Conservation (phyloP, 2,113 vertebrate species). For the Eupsittula cactorum region DNA sequence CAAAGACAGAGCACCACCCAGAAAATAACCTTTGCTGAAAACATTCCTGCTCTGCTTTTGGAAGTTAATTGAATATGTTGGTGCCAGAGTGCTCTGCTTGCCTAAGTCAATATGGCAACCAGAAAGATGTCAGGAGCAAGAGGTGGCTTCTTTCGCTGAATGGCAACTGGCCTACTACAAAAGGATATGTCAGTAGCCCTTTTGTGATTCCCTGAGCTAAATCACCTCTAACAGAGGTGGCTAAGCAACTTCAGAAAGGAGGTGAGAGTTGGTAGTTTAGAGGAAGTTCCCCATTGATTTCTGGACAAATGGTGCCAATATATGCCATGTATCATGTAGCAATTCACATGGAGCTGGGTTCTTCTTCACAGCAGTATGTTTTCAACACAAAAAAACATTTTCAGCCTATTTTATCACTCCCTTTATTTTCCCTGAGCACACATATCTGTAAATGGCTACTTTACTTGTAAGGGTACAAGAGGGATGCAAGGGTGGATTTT, state of each 20-base stretch:
- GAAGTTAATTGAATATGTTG: background rate
- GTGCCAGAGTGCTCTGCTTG: background rate
- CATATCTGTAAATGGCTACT: background rate
- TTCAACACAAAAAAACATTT: background rate
- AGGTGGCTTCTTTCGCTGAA: background rate
- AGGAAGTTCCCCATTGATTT: background rate
- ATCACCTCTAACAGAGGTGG: background rate
- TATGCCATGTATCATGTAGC: background rate
- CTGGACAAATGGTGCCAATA: background rate
- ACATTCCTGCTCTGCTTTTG: background rate
- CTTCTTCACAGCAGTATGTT: background rate
- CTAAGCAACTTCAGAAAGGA: background rate
- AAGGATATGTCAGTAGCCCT: background rate
- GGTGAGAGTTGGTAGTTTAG: background rate
- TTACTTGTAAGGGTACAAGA: background rate
- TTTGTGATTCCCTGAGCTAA: background rate
- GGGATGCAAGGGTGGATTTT: background rate
- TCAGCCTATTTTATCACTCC: background rate
- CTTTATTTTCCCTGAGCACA: background rate
- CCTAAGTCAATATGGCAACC: background rate
- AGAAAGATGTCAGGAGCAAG: fast-evolving
- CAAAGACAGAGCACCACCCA: background rate
- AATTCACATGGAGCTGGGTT: background rate
- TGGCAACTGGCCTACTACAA: background rate
- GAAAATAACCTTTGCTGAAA: background rate